Evolutionary conservation across 2,888 invertebrate genomes (phyloP).

Genomic region (Lapara coniferarum): DNA sequence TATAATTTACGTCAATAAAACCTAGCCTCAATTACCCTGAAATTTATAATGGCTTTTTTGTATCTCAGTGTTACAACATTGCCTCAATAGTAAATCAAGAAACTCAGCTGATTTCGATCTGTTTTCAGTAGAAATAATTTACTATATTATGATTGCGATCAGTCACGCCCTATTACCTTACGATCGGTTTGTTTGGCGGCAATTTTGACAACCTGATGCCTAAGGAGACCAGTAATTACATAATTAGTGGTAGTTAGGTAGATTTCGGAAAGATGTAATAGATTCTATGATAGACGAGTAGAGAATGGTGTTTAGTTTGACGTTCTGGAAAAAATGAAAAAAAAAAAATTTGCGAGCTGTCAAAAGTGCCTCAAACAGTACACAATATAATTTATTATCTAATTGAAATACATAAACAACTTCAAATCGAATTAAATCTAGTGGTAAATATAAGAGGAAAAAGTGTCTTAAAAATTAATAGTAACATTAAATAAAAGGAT

Average conservation of each 20-base stretch:
- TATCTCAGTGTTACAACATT: not conserved
- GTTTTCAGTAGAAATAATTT: slow-evolving; percentile 9
- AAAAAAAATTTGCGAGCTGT: not conserved
- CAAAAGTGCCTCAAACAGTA: slow-evolving; percentile 27
- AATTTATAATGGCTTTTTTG: no score
- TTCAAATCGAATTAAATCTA: slow-evolving; percentile 68
- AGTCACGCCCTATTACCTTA: slow-evolving; percentile 31
- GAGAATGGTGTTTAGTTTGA: no score
- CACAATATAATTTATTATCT: slow-evolving; percentile 39
- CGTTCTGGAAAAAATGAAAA: not conserved
- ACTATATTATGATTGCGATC: not conserved
- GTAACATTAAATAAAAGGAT: slow-evolving; percentile 77
- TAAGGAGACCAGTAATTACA: no score
- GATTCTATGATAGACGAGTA: no score
- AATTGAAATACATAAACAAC: slow-evolving; percentile 69
- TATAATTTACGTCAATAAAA: no score
- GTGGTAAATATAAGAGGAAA: slow-evolving; percentile 70
- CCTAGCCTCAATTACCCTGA: no score
- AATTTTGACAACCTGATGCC: slow-evolving; percentile 1
- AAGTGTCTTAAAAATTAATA: slow-evolving; percentile 76
- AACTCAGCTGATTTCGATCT: not conserved
- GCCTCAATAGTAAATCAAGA: not conserved
- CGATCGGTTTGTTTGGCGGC: not conserved
- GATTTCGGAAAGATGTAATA: not conserved
- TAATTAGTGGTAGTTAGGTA: not conserved